These are phyloP conservation scores for Stictonetta naevosa DNA, from an alignment of 2,113 vertebrate species.

Conservation along the genomic window DNA sequence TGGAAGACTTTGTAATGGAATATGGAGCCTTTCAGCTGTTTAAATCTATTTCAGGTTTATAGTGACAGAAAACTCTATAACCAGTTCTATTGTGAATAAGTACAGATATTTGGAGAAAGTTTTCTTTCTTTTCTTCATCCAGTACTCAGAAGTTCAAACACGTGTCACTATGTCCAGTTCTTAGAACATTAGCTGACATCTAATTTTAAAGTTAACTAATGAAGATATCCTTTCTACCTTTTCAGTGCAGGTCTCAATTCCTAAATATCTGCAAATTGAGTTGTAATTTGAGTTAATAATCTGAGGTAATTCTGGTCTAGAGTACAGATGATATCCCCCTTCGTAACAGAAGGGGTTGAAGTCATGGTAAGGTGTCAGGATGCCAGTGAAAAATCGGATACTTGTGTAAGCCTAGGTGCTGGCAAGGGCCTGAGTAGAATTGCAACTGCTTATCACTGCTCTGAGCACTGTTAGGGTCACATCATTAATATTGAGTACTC, in stretches of 20 bases:
- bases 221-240: neutral
- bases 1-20: conserved; percentile 63
- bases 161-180: neutral
- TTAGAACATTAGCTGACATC: neutral
- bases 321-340: neutral
- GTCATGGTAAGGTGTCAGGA: neutral
- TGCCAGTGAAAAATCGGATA: neutral
- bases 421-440: neutral
- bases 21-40: conserved; percentile 63
- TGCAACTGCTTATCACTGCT: neutral
- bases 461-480: neutral
- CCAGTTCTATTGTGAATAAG: neutral
- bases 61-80: conserved; percentile 65
- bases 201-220: neutral
- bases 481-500: neutral
- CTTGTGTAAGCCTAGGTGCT: neutral
- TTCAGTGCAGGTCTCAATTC: neutral
- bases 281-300: neutral
- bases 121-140: neutral
- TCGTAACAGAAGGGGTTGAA: neutral
- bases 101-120: neutral
- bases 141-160: neutral
- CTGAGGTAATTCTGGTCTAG: neutral
- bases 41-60: conserved; percentile 38
- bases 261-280: neutral